Conservation (phyloP, 2,113 vertebrate species). For the Passer domesticus region DNA sequence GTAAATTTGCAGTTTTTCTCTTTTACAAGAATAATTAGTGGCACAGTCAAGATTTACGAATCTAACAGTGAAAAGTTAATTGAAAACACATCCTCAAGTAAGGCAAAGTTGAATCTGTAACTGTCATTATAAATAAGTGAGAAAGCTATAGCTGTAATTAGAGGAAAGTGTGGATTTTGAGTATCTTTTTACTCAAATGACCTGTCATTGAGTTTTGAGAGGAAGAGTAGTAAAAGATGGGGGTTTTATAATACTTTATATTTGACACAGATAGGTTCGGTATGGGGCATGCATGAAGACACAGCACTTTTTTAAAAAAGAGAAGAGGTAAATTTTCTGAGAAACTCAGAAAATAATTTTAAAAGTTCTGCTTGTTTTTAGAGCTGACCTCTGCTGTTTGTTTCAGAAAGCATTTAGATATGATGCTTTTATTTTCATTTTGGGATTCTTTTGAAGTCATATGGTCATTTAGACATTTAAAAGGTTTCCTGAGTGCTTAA, state of each 20-base stretch:
- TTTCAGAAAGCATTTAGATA: not conserved
- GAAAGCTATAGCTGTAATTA: not conserved
- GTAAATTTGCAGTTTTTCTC: not conserved
- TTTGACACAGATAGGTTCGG: not conserved
- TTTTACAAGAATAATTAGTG: not conserved
- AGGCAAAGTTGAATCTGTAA: not conserved
- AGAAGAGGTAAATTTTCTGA: not conserved
- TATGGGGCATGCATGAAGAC: not conserved
- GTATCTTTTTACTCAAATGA: not conserved
- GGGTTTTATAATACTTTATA: not conserved
- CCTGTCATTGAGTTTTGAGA: not conserved
- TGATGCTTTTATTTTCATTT: not conserved
- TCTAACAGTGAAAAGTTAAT: not conserved
- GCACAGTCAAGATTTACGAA: not conserved
- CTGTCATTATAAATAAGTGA: not conserved
- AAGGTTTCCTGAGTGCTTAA: not conserved
- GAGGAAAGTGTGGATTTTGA: not conserved
- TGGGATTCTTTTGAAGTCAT: not conserved
- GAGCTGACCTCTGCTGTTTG: not conserved
- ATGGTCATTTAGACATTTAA: not conserved
- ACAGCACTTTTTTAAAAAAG: not conserved
- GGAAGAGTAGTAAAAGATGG: not conserved
- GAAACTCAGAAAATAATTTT: not conserved
- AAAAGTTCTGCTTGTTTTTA: not conserved
- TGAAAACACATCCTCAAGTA: not conserved